Evolutionary conservation across 1,140 invertebrate genomes (phyloP).

Genomic region (Scaptomyza graminum): DNA sequence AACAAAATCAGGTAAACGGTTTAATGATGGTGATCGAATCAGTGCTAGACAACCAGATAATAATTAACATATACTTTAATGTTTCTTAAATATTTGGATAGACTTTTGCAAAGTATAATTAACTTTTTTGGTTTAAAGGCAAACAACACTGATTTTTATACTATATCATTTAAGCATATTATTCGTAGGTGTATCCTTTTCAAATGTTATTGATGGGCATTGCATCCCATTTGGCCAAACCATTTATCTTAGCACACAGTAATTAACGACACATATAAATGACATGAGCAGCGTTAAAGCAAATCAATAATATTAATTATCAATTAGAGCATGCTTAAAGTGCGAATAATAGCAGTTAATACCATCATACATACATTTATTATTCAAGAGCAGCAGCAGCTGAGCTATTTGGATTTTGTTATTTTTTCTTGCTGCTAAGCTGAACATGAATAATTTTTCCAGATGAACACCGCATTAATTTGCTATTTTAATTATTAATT

Average conservation of each 20-base stretch:
- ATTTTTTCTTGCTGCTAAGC: no score
- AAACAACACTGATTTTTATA: no score
- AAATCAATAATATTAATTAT: slow-evolving; percentile 72
- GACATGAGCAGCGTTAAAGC: slow-evolving; percentile 13
- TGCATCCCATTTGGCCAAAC: background rate
- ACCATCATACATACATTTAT: slow-evolving; percentile 29
- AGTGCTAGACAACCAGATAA: no score
- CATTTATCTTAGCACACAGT: slow-evolving; percentile 39
- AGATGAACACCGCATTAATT: slow-evolving; percentile 37
- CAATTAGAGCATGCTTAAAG: slow-evolving; percentile 48
- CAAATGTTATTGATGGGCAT: slow-evolving; percentile 1
- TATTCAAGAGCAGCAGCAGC: slow-evolving; percentile 38
- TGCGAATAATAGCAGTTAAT: slow-evolving; percentile 42
- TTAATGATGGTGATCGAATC: no score
- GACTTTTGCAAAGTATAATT: no score
- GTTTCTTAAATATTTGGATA: no score
- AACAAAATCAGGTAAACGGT: background rate
- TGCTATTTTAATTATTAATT: slow-evolving; percentile 68
- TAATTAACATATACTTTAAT: no score
- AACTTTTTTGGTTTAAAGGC: no score
- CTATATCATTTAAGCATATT: no score
- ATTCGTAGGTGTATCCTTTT: background rate
- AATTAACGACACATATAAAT: slow-evolving; percentile 39
- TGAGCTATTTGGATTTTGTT: slow-evolving; percentile 11
- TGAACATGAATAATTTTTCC: slow-evolving; percentile 22